Evolutionary conservation across 2,113 vertebrate species (phyloP), one percentile per base, ranked within the genome.

Genomic region (Microcebus tavaratra): DNA sequence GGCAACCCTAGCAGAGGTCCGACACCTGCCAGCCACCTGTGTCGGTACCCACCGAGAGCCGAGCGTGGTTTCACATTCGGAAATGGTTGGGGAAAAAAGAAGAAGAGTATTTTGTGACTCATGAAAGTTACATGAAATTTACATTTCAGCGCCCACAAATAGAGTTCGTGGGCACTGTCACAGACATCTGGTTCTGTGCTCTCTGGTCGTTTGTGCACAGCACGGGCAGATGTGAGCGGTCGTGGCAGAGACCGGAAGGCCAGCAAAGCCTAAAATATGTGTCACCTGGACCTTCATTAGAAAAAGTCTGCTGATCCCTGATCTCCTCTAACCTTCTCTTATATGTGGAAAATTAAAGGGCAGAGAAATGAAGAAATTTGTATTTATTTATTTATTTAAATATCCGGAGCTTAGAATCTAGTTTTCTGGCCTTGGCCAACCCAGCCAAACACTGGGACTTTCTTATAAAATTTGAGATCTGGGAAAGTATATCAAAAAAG

Each of bases 121-220:
- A n/a, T 87, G 89, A 87, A 61, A 96, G 61, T 63, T 31, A 73
- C 42, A 72, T 42, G 48, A 93, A 88, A 91, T 85, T 81, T 36
- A 81, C 36, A 59, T 93, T 42, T 83, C 50, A 39, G 21, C 1
- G 36, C 50, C 50, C 34, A 78, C 36, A 50, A 61, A 65, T 61
- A 70, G 39, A 8, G 3, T 39, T 63, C 18, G 36, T 55, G 50
- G 59, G 45, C 63, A 45, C 4, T 3, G 3, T 55, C 55, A 42
- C 2, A 6, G 20, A 23, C 76, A 34, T 29, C 67, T 70, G 27
- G 25, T 55, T 72, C 36, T 70, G 34, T 76, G 20, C 34, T 85
- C 42, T 55, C 8, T 3, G 25, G 53, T 8, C 34, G 18, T 36
- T 72, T 72, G 86, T 45, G 13, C 15, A 39, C n/a, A 50, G 48